These are phyloP conservation scores for Natator depressus DNA, from an alignment of 2,113 vertebrate species.

Conservation along the genomic window DNA sequence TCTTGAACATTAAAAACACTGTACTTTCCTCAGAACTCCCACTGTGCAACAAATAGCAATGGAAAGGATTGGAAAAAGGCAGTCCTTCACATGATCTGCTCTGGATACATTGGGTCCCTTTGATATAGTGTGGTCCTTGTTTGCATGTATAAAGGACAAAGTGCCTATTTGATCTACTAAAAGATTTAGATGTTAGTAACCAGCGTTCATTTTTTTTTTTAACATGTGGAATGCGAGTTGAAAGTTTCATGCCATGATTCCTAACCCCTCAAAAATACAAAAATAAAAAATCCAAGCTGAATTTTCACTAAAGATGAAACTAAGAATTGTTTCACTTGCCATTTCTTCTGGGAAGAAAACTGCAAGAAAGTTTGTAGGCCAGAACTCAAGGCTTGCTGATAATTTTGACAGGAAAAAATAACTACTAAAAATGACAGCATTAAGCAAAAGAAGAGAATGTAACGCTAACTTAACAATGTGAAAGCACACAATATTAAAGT, in stretches of 20 bases:
- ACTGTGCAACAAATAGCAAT: neutral
- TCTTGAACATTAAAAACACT: rapidly evolving
- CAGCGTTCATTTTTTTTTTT: neutral
- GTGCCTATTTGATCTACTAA: neutral
- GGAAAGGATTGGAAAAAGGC: neutral
- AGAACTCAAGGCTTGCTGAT: slow-evolving; percentile 34
- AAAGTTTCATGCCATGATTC: neutral
- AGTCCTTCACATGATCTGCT: neutral
- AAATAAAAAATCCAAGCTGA: neutral
- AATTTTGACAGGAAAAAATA: neutral
- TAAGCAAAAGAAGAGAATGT: neutral
- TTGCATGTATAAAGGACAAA: neutral
- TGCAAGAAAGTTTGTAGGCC: neutral
- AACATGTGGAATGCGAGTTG: rapidly evolving
- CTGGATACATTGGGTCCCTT: neutral
- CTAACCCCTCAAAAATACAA: neutral
- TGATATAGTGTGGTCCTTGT: neutral
- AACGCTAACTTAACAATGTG: neutral
- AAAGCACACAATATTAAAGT: slow-evolving; percentile 11
- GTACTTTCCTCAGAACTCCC: neutral
- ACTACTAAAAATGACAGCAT: neutral
- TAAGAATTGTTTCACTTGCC: neutral
- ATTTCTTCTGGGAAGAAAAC: neutral
- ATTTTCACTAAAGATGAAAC: neutral
- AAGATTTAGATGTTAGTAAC: neutral